A percentile compares a stretch with the other conserved stretches of the same genome.
Evolutionary conservation across 2,888 invertebrate species (phyloP).

Genomic region (Phymatocera aterrima): DNA sequence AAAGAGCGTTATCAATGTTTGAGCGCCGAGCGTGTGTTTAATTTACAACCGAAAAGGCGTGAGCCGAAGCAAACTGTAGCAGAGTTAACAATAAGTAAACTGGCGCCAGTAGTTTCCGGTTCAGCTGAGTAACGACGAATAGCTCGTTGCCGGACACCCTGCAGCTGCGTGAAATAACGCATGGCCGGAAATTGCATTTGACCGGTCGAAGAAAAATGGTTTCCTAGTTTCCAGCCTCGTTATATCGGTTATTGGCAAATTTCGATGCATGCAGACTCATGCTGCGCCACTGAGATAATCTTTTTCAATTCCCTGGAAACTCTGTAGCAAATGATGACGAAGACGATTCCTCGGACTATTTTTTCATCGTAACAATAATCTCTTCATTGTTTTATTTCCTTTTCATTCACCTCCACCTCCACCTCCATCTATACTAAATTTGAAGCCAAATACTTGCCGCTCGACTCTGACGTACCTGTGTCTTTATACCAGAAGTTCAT

Average conservation of each 20-base stretch:
- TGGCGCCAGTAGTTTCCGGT: slow-evolving; percentile 34
- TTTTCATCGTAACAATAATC: not conserved
- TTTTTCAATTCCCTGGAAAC: not conserved
- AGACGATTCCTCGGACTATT: not conserved
- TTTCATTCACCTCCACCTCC: no score
- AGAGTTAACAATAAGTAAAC: slow-evolving; percentile 34
- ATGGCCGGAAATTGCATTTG: slow-evolving; percentile 35
- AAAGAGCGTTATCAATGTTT: not conserved
- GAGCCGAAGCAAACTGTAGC: not conserved
- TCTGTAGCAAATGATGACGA: not conserved
- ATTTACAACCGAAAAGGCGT: not conserved
- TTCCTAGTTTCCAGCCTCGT: not conserved
- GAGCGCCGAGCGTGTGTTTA: not conserved
- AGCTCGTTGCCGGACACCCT: not conserved
- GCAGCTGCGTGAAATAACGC: slow-evolving; percentile 13
- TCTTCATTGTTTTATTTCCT: no score
- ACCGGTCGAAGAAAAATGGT: slow-evolving; percentile 33
- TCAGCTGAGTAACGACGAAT: not conserved
- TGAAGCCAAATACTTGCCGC: not conserved
- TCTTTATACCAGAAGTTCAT: slow-evolving; percentile 91
- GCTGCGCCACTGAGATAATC: not conserved
- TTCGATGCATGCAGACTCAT: slow-evolving; percentile 11
- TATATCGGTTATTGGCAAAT: slow-evolving; percentile 30
- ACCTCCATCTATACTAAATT: not conserved
- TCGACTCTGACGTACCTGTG: slow-evolving; percentile 77